Base-by-base conservation (phyloP, 2,797 vertebrate species). In the Psittacula derbiana region DNA sequence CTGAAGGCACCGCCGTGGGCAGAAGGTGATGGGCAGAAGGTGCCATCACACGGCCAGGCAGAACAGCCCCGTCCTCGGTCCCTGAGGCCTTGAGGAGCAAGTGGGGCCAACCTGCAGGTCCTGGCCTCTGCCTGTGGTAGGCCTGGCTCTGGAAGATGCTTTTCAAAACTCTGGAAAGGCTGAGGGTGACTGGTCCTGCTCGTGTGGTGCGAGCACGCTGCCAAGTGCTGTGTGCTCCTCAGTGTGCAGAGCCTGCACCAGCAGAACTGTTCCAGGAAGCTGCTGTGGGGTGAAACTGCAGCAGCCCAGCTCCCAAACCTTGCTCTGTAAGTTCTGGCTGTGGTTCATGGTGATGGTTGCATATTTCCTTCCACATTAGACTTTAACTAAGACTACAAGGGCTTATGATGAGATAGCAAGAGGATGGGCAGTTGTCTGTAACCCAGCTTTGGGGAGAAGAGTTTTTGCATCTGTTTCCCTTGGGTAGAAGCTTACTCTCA, bases 31-130 rank as follows among this genome's bases (percentile, higher is more conserved):
- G 33, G 76, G 44, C 55, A 14, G 80, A 69, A 79, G 25, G 36
- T 89, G 44, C 67, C 66, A 30, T 41, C 65, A 70, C 24, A 11
- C 1, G 4, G 67, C 85, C 71, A 24, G 61, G 73, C 61, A 38
- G 44, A 75, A 47, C 4, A 0, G 10, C 60, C 27, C 0, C 0
- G 11, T 41, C 36, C 55, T 65, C 1, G 0, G 12, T 43, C 3
- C 0, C 36, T 8, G 2, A 65, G 55, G 69, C 52, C 61, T 73
- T 10, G 3, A 25, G 49, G 41, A 72, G 61, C 3, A 2, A 2
- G 21, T 3, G 5, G 15, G 33, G 66, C 33, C 72, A 38, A 3
- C 28, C 44, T 55, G 10, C 4, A 3, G 52, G 66, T 65, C 46
- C 21, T 1, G 0, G 25, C 23, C 20, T 71, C 47, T 73, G 44